phyloP scores from a whole-genome alignment of 2,797 vertebrate genomes.

The Myripristis murdjan region DNA sequence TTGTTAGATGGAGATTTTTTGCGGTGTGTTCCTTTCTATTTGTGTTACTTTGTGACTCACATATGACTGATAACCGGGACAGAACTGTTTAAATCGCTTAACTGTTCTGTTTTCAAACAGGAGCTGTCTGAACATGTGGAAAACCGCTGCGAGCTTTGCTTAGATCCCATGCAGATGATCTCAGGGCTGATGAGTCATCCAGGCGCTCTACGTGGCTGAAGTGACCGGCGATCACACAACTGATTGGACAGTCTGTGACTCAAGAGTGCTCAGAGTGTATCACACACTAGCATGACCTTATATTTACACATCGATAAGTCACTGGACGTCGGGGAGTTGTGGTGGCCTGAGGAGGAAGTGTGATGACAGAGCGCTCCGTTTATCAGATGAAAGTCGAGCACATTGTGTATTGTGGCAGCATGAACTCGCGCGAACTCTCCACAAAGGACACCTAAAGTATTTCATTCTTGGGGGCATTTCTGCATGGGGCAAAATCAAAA shows the following conservation, averaged over 20 bases:
- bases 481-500: too few relatives aligned
- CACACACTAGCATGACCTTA: conserved; percentile 1
- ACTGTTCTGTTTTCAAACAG: neutral
- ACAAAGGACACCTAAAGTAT: neutral
- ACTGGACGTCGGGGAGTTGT: conserved; percentile 29
- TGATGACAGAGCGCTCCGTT: neutral
- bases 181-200: conserved; percentile 14
- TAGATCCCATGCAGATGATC: conserved; percentile 8
- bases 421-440: neutral
- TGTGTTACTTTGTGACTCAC: too few relatives aligned
- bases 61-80: neutral
- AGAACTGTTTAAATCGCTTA: neutral
- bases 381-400: too few relatives aligned
- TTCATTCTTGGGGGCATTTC: neutral
- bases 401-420: neutral
- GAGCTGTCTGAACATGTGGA: neutral
- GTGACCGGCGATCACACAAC: neutral
- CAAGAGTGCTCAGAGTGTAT: neutral
- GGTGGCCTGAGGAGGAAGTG: neutral
- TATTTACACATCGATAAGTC: conserved; percentile 57
- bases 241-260: conserved; percentile 36
- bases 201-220: conserved; percentile 15
- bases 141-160: neutral
- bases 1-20: too few relatives aligned
- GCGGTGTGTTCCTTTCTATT: too few relatives aligned